Conservation (phyloP, 1,140 invertebrate genomes). For the Neodiprion virginianus region DNA sequence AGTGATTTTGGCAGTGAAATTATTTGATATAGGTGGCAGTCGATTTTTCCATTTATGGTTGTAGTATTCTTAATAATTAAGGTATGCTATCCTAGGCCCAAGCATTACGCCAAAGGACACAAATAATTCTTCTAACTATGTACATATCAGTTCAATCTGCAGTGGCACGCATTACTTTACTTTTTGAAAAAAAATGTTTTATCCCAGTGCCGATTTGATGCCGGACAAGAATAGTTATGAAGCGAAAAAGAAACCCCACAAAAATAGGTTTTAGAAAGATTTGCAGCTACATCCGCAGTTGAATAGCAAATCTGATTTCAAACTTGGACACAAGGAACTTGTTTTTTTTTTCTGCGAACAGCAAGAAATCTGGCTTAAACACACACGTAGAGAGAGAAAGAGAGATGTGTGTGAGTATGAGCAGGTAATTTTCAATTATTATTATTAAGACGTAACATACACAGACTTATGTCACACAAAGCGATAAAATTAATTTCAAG, state of each 20-base stretch:
- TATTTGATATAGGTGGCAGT: slow-evolving; percentile 1
- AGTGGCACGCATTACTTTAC: neutral
- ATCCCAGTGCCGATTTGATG: slow-evolving; percentile 13
- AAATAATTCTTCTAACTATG: slow-evolving; percentile 31
- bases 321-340: neutral
- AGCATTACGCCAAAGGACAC: neutral
- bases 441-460: neutral
- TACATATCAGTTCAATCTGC: slow-evolving; percentile 13
- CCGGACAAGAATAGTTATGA: neutral
- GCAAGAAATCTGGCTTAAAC: too few relatives aligned
- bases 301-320: neutral
- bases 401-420: neutral
- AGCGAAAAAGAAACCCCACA: neutral
- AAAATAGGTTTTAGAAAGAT: neutral
- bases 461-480: slow-evolving; percentile 11
- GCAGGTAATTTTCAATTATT: neutral
- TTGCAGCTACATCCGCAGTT: neutral
- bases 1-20: slow-evolving; percentile 7
- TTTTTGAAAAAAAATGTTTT: slow-evolving; percentile 5
- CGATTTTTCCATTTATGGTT: slow-evolving; percentile 1
- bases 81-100: neutral
- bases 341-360: too few relatives aligned
- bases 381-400: too few relatives aligned
- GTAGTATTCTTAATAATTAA: neutral
- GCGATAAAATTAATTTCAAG: slow-evolving; percentile 14